Percentiles rank a stretch among this genome's conserved stretches.
Evolutionary conservation across 2,888 invertebrate species (phyloP).

Genomic region (Sipha maydis): DNA sequence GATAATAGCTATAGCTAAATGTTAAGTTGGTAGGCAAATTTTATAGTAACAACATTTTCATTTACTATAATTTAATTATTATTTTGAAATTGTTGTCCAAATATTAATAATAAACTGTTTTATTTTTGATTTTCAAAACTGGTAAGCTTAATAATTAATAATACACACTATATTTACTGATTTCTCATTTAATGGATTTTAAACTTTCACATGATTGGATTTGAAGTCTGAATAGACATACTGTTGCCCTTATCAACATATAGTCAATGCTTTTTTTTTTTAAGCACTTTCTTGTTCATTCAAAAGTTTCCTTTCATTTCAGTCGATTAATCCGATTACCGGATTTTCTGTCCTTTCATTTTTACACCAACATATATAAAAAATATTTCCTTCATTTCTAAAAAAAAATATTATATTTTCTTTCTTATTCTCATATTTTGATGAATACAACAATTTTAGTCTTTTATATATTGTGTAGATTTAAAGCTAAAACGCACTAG

Average conservation of each 20-base stretch:
- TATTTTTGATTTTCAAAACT: not conserved
- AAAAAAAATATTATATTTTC: slow-evolving; percentile 3
- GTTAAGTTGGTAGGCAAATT: not conserved
- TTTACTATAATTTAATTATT: not conserved
- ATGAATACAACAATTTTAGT: slow-evolving; percentile 1
- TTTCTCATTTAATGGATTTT: slow-evolving; percentile 5
- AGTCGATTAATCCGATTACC: slow-evolving; percentile 59
- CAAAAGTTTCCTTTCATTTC: slow-evolving; percentile 53
- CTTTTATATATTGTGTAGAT: not conserved
- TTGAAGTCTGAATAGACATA: slow-evolving; percentile 6
- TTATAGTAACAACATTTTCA: not conserved
- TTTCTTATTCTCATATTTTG: not conserved
- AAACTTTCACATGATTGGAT: slow-evolving; percentile 48
- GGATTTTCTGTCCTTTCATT: slow-evolving; percentile 36
- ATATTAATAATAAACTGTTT: not conserved
- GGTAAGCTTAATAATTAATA: not conserved
- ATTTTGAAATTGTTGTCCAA: not conserved
- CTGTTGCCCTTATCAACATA: not conserved
- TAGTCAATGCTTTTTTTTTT: not conserved
- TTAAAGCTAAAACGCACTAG: not conserved
- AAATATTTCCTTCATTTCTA: slow-evolving; percentile 11
- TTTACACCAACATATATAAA: slow-evolving; percentile 13
- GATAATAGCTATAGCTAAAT: not conserved
- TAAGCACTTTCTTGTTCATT: slow-evolving; percentile 39
- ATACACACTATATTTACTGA: not conserved